These are phyloP conservation scores for Phortica okadai DNA, from an alignment of 2,888 invertebrate species.

Conservation along the genomic window DNA sequence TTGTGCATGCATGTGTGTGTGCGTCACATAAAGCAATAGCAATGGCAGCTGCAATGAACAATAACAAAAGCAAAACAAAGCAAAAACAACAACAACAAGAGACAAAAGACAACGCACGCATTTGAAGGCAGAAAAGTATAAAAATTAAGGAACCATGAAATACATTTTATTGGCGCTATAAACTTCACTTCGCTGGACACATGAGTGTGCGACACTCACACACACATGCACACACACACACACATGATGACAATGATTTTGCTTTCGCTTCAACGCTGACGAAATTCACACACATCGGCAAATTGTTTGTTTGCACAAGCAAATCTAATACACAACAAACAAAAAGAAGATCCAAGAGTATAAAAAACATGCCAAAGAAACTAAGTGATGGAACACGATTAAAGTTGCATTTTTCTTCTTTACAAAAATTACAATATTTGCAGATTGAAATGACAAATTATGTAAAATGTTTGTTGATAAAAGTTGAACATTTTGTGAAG, in stretches of 20 bases:
- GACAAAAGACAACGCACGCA: slow-evolving; percentile 30
- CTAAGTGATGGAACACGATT: too few species aligned
- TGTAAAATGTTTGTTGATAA: too few species aligned
- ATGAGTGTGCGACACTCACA: slow-evolving; percentile 67
- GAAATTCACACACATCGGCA: too few species aligned
- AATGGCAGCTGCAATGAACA: not conserved
- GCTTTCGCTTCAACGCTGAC: slow-evolving; percentile 50
- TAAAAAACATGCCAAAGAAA: too few species aligned
- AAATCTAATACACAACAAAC: too few species aligned
- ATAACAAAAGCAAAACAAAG: not conserved
- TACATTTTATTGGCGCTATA: slow-evolving; percentile 76
- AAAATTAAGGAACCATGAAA: slow-evolving; percentile 77
- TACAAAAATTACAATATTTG: too few species aligned
- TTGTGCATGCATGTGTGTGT: not conserved
- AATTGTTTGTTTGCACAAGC: too few species aligned
- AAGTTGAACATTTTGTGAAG: too few species aligned
- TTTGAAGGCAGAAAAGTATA: slow-evolving; percentile 70
- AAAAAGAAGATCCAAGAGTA: too few species aligned
- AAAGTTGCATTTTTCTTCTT: too few species aligned
- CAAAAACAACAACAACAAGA: slow-evolving; percentile 36
- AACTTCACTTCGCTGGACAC: slow-evolving; percentile 75
- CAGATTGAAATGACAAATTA: too few species aligned
- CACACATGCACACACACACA: slow-evolving; percentile 27
- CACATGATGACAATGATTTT: not conserved
- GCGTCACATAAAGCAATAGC: not conserved